Percentiles rank a stretch among this genome's conserved stretches.
Conservation (phyloP, 2,113 vertebrate genomes). For the Australoheros scitulus region DNA sequence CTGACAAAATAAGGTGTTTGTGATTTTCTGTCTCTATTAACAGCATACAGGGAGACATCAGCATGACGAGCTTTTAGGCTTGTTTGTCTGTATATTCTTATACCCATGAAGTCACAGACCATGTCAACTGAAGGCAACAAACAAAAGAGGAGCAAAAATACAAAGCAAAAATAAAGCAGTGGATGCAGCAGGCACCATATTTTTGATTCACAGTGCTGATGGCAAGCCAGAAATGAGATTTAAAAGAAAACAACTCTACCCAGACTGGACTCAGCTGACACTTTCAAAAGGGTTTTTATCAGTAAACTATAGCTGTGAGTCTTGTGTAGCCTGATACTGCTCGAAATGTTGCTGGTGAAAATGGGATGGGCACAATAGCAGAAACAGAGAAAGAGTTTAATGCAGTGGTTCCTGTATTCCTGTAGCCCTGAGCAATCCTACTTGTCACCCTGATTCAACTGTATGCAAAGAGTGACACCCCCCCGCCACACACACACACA, state of each 20-base stretch:
- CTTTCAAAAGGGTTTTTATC: not conserved
- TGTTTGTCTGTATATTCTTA: slow-evolving; percentile 8
- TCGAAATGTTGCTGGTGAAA: not conserved
- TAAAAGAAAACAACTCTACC: not conserved
- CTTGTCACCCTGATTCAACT: not conserved
- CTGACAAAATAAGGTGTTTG: not conserved
- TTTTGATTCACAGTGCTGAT: not conserved
- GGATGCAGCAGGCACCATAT: not conserved
- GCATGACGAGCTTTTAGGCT: not conserved
- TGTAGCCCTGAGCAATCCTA: not conserved
- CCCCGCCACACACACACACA: too few species aligned
- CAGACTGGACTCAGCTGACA: not conserved
- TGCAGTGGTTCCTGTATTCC: not conserved
- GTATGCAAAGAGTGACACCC: too few species aligned
- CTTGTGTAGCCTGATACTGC: not conserved
- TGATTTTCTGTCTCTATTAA: not conserved
- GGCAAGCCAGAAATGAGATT: not conserved
- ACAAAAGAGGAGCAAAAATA: not conserved
- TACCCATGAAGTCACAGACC: not conserved
- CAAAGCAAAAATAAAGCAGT: not conserved
- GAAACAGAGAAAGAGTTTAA: not conserved
- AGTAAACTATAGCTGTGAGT: not conserved
- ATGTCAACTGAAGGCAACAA: slow-evolving; percentile 20
- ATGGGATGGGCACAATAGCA: not conserved
- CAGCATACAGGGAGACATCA: not conserved